phyloP scores from a whole-genome alignment of 2,888 invertebrate genomes.

The Escarpia spicata region DNA sequence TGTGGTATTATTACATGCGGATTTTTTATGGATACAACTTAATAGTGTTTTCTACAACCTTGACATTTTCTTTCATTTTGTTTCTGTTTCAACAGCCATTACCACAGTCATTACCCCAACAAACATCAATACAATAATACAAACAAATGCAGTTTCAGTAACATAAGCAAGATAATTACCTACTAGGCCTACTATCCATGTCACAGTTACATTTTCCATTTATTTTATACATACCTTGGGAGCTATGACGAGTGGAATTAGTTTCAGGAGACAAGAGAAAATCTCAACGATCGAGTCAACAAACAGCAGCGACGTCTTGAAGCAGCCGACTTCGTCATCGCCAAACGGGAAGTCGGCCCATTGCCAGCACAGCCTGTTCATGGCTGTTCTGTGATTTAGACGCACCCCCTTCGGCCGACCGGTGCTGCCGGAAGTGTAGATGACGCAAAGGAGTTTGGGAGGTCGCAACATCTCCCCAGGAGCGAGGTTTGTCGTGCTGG shows the following conservation, averaged over 20 bases:
- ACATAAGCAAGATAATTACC: no score
- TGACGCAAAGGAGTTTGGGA: slow-evolving; percentile 66
- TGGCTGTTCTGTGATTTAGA: slow-evolving; percentile 75
- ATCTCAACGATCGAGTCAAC: slow-evolving; percentile 89
- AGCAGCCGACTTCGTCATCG: slow-evolving; percentile 78
- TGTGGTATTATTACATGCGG: no score
- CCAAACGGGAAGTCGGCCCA: slow-evolving; percentile 84
- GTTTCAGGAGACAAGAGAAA: slow-evolving; percentile 83
- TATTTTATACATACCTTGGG: slow-evolving; percentile 70
- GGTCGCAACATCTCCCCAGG: slow-evolving; percentile 22
- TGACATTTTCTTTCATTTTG: no score
- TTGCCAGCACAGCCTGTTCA: slow-evolving; percentile 84
- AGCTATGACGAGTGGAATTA: slow-evolving; percentile 78
- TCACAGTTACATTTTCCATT: no score
- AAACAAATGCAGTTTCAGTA: no score
- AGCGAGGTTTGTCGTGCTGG: slow-evolving; percentile 1
- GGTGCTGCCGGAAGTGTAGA: slow-evolving; percentile 89
- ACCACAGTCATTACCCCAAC: no score
- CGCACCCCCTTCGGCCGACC: slow-evolving; percentile 87
- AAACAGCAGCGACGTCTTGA: slow-evolving; percentile 90
- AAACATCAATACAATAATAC: no score
- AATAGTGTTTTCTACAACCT: no score
- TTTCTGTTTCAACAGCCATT: no score
- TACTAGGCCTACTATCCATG: no score
- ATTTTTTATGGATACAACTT: no score